Evolutionary conservation across 2,113 vertebrate species (phyloP).

Genomic region (Lophura nycthemera): DNA sequence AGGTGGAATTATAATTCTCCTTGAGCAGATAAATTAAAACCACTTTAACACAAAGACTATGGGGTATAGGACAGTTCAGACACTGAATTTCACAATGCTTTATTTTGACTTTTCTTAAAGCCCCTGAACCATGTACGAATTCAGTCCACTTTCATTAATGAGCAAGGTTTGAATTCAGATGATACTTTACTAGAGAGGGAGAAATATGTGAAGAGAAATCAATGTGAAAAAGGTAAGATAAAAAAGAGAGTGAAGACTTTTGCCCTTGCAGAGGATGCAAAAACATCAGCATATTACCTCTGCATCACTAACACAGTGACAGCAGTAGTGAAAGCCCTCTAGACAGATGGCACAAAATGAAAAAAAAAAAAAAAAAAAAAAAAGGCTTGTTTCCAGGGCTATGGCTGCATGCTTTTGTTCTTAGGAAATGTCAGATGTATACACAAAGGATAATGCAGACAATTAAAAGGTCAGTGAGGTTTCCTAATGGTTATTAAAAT

Average conservation of each 20-base stretch:
- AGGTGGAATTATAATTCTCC: background rate
- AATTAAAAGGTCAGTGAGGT: conserved; percentile 35
- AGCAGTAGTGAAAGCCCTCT: conserved; percentile 7
- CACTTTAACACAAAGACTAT: background rate
- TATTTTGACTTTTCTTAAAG: background rate
- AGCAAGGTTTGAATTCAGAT: background rate
- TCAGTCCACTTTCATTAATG: background rate
- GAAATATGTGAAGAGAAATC: background rate
- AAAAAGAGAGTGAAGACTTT: background rate
- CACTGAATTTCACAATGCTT: background rate
- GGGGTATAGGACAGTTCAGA: background rate
- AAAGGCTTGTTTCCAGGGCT: background rate
- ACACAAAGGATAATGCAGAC: conserved; percentile 24
- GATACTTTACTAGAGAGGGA: background rate
- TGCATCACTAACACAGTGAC: background rate
- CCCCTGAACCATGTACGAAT: background rate
- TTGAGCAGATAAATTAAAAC: background rate
- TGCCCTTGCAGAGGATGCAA: background rate
- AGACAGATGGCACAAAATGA: background rate
- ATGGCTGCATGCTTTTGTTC: background rate
- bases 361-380: background rate
- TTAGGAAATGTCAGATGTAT: conserved; percentile 42
- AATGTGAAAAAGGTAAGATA: background rate
- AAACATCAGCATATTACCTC: background rate
- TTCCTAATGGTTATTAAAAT: conserved; percentile 55